Evolutionary conservation across 2,888 invertebrate species (phyloP).

Genomic region (Rotaria magnacalcarata): DNA sequence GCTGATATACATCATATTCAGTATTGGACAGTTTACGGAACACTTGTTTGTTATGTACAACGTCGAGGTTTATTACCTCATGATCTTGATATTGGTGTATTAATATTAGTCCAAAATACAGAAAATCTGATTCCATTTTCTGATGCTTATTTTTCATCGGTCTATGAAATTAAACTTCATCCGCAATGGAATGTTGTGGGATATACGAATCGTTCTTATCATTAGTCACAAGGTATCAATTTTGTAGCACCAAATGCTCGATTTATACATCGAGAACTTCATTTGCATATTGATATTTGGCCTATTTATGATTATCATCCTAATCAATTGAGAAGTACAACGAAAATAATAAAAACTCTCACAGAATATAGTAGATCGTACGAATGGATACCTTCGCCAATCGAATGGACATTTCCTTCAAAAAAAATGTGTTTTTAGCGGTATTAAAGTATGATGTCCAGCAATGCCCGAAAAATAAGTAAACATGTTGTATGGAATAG

Average conservation of each 20-base stretch:
- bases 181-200: background rate
- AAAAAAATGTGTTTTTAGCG: no score
- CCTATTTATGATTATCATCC: conserved; percentile 18
- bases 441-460: no score
- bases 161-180: background rate
- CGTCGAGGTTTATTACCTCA: background rate
- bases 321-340: background rate
- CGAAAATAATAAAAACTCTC: background rate
- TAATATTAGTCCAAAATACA: background rate
- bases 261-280: background rate
- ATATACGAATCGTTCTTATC: background rate
- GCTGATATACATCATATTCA: background rate
- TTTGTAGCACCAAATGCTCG: background rate
- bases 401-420: background rate
- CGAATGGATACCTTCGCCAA: background rate
- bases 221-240: background rate
- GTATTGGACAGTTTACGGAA: background rate
- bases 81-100: background rate
- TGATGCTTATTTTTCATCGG: background rate
- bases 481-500: no score
- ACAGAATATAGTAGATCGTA: background rate
- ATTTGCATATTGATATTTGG: background rate
- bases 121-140: background rate
- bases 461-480: no score
- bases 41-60: background rate